Base-by-base conservation (phyloP, 2,113 vertebrate genomes). In the Epinephelus moara region DNA sequence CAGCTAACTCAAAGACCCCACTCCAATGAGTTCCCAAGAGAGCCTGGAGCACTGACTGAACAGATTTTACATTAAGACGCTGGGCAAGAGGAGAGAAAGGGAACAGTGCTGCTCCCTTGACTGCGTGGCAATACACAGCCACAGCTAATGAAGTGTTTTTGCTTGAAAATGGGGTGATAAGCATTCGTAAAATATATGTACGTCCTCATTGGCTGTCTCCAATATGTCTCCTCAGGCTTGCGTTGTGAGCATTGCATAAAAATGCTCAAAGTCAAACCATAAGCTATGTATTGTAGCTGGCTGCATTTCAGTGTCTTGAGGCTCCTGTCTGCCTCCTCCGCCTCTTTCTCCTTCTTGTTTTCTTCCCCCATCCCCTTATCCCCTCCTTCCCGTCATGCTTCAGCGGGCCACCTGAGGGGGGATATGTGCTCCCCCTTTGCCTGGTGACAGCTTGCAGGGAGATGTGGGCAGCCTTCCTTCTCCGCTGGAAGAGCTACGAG, bases 401-500 rank as follows among this genome's bases (percentile, higher is more conserved):
- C 80, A 89, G 73, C 52, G 23, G 78, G 70, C 68, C 83, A 87
- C 92, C 75, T 89, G 72, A 88, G 81, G 89, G 70, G n/a, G 76
- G 70, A 55, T 80, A 25, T 68, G 50, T 19, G 42, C 80, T 81
- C 57, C 76, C 30, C 74, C 73, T 73, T 69, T 70, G 87, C 85
- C 85, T 87, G 83, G 73, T 84, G 88, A 89, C 91, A 92, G 91
- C 87, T 93, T 86, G 87, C 78, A 81, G 84, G 76, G 84, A 83
- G 88, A 90, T 77, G 77, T 77, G 75, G 66, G 84, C 76, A 60
- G 90, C 45, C 69, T 91, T 84, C 78, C 62, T 89, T 86, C 81
- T 75, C 72, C 75, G 81, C 84, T 87, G 63, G 84, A 89, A 80
- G 64, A 81, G 3, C 12, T 23, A 52, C 49, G 76, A 63, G 67